These are phyloP conservation scores for Apodemia duryi DNA, from an alignment of 2,888 invertebrate species.

Conservation along the genomic window DNA sequence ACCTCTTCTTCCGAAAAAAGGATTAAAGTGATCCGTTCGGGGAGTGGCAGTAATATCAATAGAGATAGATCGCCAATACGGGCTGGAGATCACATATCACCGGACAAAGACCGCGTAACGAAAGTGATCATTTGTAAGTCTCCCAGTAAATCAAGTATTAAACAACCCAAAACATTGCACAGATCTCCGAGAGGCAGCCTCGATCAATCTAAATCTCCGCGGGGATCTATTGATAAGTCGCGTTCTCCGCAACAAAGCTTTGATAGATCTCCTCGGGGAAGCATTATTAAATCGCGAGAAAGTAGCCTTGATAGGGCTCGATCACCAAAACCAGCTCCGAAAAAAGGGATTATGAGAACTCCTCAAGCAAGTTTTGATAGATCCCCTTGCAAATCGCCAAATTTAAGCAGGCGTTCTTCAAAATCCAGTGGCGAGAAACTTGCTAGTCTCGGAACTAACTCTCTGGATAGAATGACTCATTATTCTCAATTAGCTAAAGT, in stretches of 20 bases:
- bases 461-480: conserved; percentile 68
- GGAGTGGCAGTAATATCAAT: conserved; percentile 73
- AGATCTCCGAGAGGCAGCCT: conserved; percentile 79
- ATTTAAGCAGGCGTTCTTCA: conserved; percentile 63
- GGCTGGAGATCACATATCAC: conserved; percentile 48
- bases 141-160: conserved; percentile 69
- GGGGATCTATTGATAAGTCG: conserved; percentile 78
- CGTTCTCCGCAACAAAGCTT: conserved; percentile 79
- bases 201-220: conserved; percentile 69
- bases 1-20: conserved; percentile 50
- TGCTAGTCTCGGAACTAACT: conserved; percentile 69
- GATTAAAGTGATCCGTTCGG: conserved; percentile 74
- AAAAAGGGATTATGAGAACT: conserved; percentile 74
- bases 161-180: conserved; percentile 60
- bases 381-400: conserved; percentile 69
- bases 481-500: conserved; percentile 72
- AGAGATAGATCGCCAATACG: conserved; percentile 67
- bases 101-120: conserved; percentile 68
- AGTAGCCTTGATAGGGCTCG: conserved; percentile 64
- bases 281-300: conserved; percentile 72
- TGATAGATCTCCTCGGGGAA: conserved; percentile 73
- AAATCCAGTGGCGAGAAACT: conserved; percentile 65
- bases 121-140: conserved; percentile 75
- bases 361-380: conserved; percentile 73
- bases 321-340: conserved; percentile 71